These are phyloP conservation scores for Onychomys arenicola DNA, from an alignment of 2,797 vertebrate genomes.

Conservation along the genomic window DNA sequence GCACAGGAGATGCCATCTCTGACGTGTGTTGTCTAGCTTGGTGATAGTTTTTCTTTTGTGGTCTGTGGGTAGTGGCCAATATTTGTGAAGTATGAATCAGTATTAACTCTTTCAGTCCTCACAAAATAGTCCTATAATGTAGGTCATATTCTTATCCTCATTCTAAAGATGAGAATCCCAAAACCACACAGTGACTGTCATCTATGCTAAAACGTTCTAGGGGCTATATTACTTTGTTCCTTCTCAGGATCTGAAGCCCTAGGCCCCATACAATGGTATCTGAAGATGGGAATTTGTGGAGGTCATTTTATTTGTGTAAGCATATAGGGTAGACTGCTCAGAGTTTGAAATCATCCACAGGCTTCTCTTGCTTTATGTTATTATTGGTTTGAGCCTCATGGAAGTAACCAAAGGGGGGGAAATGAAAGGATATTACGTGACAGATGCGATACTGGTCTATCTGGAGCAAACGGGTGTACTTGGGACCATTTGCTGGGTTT, in stretches of 20 bases:
- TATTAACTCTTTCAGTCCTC: not conserved
- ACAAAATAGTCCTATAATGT: not conserved
- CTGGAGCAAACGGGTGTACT: not conserved
- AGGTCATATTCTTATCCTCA: not conserved
- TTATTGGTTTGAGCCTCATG: not conserved
- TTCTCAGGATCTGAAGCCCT: not conserved
- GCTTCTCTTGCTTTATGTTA: not conserved
- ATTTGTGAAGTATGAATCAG: constrained; percentile 18
- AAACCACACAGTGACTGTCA: not conserved
- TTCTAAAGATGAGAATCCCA: not conserved
- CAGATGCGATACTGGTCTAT: not conserved
- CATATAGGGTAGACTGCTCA: not conserved
- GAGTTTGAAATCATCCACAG: not conserved
- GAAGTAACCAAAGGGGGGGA: not conserved
- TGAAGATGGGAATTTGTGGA: not conserved
- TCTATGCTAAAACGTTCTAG: not conserved
- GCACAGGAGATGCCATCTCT: constrained; percentile 19
- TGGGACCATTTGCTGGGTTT: not conserved
- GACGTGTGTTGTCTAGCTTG: not conserved
- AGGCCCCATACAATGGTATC: not conserved
- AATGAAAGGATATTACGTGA: not conserved
- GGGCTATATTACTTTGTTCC: not conserved
- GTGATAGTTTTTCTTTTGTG: not conserved
- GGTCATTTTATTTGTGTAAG: not conserved
- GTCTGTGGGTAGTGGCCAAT: not conserved